Evolutionary conservation across 2,888 invertebrate species (phyloP).

Genomic region (Disparrhopalites patrizii): DNA sequence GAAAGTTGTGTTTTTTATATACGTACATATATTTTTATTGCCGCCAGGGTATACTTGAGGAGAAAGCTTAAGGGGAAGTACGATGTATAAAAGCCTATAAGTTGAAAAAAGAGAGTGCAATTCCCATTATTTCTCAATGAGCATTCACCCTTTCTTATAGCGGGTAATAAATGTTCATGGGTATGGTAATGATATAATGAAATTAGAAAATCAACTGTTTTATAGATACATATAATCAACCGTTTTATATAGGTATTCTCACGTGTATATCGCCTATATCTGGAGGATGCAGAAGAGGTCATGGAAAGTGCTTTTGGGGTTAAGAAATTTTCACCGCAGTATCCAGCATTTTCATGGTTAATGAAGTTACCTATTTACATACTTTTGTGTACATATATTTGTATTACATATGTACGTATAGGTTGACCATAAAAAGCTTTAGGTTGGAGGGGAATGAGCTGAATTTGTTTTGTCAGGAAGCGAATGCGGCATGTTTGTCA

Average conservation of each 20-base stretch:
- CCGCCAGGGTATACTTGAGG: no score
- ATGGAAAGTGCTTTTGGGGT: no score
- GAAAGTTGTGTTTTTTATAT: no score
- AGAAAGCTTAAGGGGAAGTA: no score
- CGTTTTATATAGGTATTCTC: background rate
- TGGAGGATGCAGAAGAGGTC: background rate
- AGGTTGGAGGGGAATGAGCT: no score
- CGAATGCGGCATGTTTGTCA: no score
- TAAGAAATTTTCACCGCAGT: no score
- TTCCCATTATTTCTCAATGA: background rate
- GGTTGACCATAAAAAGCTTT: no score
- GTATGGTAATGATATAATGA: background rate
- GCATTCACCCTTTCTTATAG: background rate
- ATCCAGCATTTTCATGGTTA: background rate
- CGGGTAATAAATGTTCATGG: background rate
- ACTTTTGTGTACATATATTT: no score
- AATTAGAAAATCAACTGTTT: background rate
- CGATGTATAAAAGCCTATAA: background rate
- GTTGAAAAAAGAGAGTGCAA: background rate
- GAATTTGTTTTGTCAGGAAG: no score
- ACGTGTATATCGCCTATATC: background rate
- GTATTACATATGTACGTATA: no score
- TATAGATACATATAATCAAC: background rate
- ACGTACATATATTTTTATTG: no score
- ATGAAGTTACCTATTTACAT: slow-evolving; percentile 8